These are phyloP conservation scores for Corynorhinus townsendii DNA, from an alignment of 2,113 vertebrate genomes.

Conservation along the genomic window DNA sequence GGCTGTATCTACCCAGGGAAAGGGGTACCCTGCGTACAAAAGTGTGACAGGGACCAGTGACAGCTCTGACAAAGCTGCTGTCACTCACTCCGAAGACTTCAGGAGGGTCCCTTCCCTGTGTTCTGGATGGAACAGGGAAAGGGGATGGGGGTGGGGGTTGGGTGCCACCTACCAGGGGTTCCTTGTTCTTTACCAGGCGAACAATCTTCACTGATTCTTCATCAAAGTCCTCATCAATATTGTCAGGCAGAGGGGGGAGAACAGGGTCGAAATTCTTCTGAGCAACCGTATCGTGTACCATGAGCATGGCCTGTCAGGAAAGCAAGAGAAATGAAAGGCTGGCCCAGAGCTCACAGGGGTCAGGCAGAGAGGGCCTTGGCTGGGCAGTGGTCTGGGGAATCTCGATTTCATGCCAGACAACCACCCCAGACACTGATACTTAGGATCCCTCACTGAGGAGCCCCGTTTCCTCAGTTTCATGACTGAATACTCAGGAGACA, in stretches of 20 bases:
- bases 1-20: neutral
- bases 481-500: neutral
- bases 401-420: neutral
- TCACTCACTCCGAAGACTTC: neutral
- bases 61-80: neutral
- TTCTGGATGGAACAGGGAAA: neutral
- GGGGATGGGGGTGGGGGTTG: no score
- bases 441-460: neutral
- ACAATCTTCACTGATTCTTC: conserved; percentile 98
- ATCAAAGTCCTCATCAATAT: conserved; percentile 90
- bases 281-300: conserved; percentile 94
- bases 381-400: neutral
- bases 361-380: neutral
- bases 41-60: neutral
- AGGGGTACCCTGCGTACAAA: neutral
- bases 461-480: neutral
- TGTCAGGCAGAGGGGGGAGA: conserved; percentile 90
- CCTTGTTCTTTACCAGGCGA: conserved; percentile 95
- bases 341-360: neutral
- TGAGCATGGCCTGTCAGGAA: conserved; percentile 87
- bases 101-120: neutral
- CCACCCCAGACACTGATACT: no score
- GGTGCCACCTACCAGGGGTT: conserved; percentile 87
- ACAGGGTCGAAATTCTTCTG: conserved; percentile 96
- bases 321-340: neutral